Conservation (phyloP, 2,113 vertebrate genomes). For the Sporophila hypoxantha region DNA sequence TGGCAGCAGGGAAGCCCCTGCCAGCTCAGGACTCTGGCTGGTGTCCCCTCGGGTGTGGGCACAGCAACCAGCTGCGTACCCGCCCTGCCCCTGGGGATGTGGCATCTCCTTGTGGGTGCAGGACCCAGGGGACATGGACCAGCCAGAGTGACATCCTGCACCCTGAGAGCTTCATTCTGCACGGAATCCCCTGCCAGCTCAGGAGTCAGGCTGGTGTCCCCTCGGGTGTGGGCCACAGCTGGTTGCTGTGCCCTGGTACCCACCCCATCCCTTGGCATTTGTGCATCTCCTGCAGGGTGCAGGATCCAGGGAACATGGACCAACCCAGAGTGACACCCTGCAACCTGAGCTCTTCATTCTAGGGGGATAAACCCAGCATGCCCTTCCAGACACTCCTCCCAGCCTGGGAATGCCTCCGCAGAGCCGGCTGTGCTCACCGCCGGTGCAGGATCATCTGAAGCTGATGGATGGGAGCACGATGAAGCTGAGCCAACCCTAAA, state of each 20-base stretch:
- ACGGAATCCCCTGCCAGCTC: background rate
- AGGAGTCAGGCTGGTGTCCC: background rate
- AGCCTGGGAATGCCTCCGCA: background rate
- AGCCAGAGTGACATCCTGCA: too few species aligned
- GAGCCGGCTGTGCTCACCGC: background rate
- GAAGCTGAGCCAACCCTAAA: background rate
- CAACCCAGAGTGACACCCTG: background rate
- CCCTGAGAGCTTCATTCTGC: too few species aligned
- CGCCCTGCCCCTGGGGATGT: background rate
- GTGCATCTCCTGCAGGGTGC: background rate
- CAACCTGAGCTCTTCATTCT: background rate
- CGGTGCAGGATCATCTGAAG: background rate
- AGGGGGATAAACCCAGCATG: fast-evolving
- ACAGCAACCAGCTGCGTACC: background rate
- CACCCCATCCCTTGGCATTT: background rate
- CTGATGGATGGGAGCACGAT: background rate
- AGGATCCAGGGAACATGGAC: background rate
- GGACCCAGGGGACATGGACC: background rate
- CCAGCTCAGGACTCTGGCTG: background rate
- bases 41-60: background rate
- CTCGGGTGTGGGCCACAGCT: background rate
- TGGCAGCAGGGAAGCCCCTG: background rate
- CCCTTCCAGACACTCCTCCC: background rate
- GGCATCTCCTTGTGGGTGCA: background rate
- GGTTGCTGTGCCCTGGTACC: fast-evolving